Evolutionary conservation across 2,113 vertebrate genomes (phyloP).

Genomic region (Misgurnus anguillicaudatus): DNA sequence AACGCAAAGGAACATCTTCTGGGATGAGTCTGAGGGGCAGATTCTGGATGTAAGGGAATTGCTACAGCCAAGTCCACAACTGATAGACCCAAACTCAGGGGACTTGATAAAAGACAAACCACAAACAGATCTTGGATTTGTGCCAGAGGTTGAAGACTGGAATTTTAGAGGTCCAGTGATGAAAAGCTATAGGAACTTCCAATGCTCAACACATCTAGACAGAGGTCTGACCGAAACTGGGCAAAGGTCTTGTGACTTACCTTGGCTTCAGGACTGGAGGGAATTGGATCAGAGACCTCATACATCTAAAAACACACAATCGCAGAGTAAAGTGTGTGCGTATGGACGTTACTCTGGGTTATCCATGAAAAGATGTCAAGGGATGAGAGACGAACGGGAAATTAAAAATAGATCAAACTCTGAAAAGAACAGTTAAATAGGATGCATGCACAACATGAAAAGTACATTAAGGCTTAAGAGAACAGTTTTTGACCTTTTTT

Average conservation of each 20-base stretch:
- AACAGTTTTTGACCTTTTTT: not conserved
- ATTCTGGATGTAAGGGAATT: slow-evolving; percentile 61
- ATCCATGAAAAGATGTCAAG: not conserved
- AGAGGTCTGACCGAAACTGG: not conserved
- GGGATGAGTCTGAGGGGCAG: slow-evolving; percentile 75
- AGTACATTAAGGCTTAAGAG: not conserved
- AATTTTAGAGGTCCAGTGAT: not conserved
- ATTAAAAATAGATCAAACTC: not conserved
- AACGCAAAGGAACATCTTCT: slow-evolving; percentile 65
- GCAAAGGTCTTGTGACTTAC: not conserved
- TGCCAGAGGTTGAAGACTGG: not conserved
- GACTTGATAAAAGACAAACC: slow-evolving; percentile 14
- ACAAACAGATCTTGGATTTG: not conserved
- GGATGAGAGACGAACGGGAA: not conserved
- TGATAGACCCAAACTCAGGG: slow-evolving; percentile 9
- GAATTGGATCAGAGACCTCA: not conserved
- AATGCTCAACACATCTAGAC: not conserved
- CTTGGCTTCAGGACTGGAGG: slow-evolving; percentile 50
- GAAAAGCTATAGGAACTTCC: not conserved
- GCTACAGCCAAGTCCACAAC: slow-evolving; percentile 40
- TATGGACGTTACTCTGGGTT: slow-evolving; percentile 9
- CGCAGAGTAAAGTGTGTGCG: slow-evolving; percentile 23
- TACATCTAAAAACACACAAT: slow-evolving; percentile 24
- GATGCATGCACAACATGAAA: not conserved
- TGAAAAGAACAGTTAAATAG: not conserved